Percentiles rank a stretch among this genome's conserved stretches.
These are phyloP conservation scores for Rhodophaea formosa DNA, from an alignment of 2,888 invertebrate genomes.

Conservation along the genomic window DNA sequence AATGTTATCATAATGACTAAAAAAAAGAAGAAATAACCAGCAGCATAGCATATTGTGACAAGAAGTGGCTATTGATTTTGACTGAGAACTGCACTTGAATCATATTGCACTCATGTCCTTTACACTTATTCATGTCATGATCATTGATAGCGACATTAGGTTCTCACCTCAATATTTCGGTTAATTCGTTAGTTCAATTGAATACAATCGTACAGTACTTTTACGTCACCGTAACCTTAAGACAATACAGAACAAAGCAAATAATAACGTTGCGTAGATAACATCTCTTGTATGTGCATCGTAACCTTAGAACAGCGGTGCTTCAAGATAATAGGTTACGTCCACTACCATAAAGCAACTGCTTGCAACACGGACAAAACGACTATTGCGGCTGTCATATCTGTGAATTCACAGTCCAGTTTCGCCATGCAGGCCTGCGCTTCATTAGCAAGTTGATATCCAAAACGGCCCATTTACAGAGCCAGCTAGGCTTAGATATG, in stretches of 20 bases:
- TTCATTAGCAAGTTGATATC: conserved; percentile 80
- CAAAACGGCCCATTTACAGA: conserved; percentile 77
- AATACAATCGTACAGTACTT: too few species aligned
- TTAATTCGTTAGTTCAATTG: too few species aligned
- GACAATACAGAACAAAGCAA: conserved; percentile 3
- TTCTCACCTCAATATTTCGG: too few species aligned
- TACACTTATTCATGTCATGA: too few species aligned
- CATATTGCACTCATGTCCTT: too few species aligned
- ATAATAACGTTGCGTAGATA: conserved; percentile 19
- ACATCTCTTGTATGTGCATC: conserved; percentile 22
- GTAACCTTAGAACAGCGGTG: conserved; percentile 22
- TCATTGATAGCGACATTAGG: too few species aligned
- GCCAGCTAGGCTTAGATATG: conserved; percentile 75
- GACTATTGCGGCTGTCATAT: conserved; percentile 64
- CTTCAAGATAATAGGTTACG: conserved; percentile 26
- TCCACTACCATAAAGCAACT: conserved; percentile 53
- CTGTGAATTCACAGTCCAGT: conserved; percentile 68
- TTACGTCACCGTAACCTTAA: too few species aligned
- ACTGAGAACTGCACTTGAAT: too few species aligned
- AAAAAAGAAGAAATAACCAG: too few species aligned
- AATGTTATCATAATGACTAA: too few species aligned
- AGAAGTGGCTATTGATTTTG: too few species aligned
- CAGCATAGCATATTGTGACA: too few species aligned
- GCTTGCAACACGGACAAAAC: conserved; percentile 56
- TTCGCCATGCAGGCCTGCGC: conserved; percentile 60